Percentiles rank a stretch among this genome's conserved stretches.
Evolutionary conservation across 2,797 vertebrate genomes (phyloP).

Genomic region (Acipenser oxyrinchus): DNA sequence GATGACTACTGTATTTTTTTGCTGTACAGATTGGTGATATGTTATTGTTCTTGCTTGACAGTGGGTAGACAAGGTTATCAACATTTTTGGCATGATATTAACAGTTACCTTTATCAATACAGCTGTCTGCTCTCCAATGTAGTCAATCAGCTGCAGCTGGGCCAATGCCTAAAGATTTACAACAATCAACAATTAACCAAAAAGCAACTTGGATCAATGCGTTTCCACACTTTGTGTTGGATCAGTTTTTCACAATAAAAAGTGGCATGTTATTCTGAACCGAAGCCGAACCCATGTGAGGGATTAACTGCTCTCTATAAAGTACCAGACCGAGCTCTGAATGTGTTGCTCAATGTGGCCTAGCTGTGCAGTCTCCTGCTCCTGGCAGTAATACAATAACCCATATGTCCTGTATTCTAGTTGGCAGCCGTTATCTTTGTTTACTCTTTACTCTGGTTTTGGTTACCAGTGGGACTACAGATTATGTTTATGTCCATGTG

Average conservation of each 20-base stretch:
- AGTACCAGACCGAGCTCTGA: neutral
- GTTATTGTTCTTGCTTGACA: no score
- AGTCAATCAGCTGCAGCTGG: slow-evolving; percentile 91
- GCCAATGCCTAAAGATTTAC: slow-evolving; percentile 72
- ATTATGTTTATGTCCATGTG: slow-evolving; percentile 15
- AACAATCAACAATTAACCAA: slow-evolving; percentile 29
- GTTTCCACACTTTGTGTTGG: slow-evolving; percentile 2
- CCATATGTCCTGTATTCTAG: neutral
- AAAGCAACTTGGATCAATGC: slow-evolving; percentile 18
- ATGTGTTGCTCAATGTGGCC: neutral
- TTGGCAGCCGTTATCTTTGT: slow-evolving; percentile 8
- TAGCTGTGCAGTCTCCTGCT: neutral
- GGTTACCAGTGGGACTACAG: slow-evolving; percentile 10
- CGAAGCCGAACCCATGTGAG: no score
- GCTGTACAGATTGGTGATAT: no score
- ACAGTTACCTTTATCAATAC: slow-evolving; percentile 81
- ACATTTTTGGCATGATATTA: no score
- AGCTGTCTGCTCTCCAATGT: slow-evolving; percentile 88
- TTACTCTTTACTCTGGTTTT: slow-evolving; percentile 19
- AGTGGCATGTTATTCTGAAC: no score
- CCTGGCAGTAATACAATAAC: neutral
- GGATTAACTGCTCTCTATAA: neutral
- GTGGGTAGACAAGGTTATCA: no score
- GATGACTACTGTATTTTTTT: no score
- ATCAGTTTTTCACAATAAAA: neutral